phyloP scores from a whole-genome alignment of 2,113 vertebrate species.

The mouse (Mus musculus) region DNA sequence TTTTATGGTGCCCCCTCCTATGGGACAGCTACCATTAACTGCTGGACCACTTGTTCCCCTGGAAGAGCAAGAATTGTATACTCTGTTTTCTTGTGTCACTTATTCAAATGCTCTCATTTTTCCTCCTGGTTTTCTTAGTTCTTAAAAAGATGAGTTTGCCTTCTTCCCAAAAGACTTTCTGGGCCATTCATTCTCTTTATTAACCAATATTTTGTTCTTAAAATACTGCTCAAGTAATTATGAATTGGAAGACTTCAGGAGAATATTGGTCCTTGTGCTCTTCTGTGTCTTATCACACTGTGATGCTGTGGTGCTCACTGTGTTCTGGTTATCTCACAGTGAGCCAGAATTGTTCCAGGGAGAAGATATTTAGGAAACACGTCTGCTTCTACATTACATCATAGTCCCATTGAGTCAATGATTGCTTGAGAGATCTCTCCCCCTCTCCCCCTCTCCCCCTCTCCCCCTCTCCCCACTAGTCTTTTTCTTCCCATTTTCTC shows the following conservation, averaged over 20 bases:
- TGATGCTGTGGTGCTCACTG: background rate
- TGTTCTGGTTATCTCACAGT: slow-evolving; percentile 35
- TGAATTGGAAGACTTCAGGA: background rate
- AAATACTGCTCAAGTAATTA: slow-evolving; percentile 54
- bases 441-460: background rate
- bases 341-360: background rate
- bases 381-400: background rate
- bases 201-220: slow-evolving; percentile 42
- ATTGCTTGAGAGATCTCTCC: background rate
- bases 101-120: slow-evolving; percentile 25
- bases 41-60: background rate
- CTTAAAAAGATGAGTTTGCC: slow-evolving; percentile 54
- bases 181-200: background rate
- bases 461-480: background rate
- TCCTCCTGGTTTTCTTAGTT: slow-evolving; percentile 40
- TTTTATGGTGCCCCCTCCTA: background rate
- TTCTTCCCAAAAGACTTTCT: slow-evolving; percentile 46
- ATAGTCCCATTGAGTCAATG: background rate
- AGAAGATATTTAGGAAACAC: background rate
- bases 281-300: background rate
- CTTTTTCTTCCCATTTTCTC: background rate
- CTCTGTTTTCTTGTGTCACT: background rate
- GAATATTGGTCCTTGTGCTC: slow-evolving; percentile 41
- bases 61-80: background rate
- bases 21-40: background rate